A percentile compares a stretch with the other conserved stretches of the same genome.
Evolutionary conservation across 2,113 vertebrate species (phyloP).

Genomic region (Amazona vittata): DNA sequence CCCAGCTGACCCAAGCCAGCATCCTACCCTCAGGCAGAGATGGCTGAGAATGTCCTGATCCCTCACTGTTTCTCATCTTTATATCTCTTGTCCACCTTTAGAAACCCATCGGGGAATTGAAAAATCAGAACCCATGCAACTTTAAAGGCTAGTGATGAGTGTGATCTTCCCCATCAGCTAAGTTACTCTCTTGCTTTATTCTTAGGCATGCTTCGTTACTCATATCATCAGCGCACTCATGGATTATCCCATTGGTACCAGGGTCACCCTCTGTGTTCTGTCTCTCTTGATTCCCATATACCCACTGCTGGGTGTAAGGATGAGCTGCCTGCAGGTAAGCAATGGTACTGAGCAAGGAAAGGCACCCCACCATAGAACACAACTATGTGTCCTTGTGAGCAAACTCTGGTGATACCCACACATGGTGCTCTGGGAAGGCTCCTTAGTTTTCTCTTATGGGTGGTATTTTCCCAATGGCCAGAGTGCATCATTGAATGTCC

Average conservation of each 20-base stretch:
- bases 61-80: not conserved
- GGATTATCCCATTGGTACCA: fast-evolving
- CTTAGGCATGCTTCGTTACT: not conserved
- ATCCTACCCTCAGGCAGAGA: not conserved
- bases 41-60: not conserved
- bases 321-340: conserved; percentile 56
- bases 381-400: not conserved
- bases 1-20: not conserved
- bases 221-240: fast-evolving
- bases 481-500: fast-evolving
- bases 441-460: not conserved
- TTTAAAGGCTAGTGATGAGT: not conserved
- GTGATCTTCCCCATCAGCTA: not conserved
- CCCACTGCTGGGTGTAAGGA: conserved; percentile 70
- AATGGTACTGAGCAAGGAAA: not conserved
- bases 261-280: fast-evolving
- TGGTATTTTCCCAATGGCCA: not conserved
- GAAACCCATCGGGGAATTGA: not conserved
- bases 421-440: fast-evolving
- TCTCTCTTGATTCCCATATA: conserved; percentile 79
- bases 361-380: not conserved
- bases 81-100: not conserved
- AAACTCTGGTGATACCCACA: not conserved
- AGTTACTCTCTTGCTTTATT: not conserved
- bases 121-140: not conserved